Evolutionary conservation across 2,113 vertebrate genomes (phyloP).

Genomic region (Istiophorus platypterus): DNA sequence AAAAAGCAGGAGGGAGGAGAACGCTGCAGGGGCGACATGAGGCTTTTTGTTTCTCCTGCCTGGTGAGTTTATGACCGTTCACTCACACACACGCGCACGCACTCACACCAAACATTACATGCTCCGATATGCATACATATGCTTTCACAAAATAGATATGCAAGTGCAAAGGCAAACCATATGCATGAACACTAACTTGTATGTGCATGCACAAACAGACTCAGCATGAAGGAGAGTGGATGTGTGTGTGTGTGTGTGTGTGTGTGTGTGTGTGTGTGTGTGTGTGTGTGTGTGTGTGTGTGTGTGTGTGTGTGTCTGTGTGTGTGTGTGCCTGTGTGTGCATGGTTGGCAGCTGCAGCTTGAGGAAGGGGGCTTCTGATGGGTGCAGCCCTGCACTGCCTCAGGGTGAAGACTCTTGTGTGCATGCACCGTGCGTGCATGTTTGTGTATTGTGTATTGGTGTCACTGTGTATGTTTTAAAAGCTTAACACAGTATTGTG

Average conservation of each 20-base stretch:
- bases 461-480: constrained; percentile 21
- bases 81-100: constrained; percentile 24
- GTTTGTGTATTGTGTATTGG: constrained; percentile 6
- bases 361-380: constrained; percentile 21
- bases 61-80: background rate
- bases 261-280: constrained; percentile 6
- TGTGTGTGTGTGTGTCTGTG: background rate
- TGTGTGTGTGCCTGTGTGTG: constrained; percentile 14
- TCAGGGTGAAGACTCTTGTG: constrained; percentile 41
- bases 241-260: constrained; percentile 23
- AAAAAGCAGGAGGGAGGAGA: constrained; percentile 4
- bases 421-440: constrained; percentile 2
- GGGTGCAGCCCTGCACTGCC: constrained; percentile 43
- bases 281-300: constrained; percentile 4
- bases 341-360: constrained; percentile 58
- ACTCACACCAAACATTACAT: constrained; percentile 1
- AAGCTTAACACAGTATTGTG: constrained; percentile 38
- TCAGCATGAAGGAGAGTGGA: constrained; percentile 14
- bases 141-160: background rate
- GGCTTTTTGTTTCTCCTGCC: constrained; percentile 21
- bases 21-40: constrained; percentile 11
- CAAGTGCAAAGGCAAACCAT: constrained; percentile 7
- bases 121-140: constrained; percentile 24
- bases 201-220: background rate
- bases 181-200: background rate